Base-by-base conservation (phyloP, 2,888 invertebrate species). In the Cactoblastis cactorum region DNA sequence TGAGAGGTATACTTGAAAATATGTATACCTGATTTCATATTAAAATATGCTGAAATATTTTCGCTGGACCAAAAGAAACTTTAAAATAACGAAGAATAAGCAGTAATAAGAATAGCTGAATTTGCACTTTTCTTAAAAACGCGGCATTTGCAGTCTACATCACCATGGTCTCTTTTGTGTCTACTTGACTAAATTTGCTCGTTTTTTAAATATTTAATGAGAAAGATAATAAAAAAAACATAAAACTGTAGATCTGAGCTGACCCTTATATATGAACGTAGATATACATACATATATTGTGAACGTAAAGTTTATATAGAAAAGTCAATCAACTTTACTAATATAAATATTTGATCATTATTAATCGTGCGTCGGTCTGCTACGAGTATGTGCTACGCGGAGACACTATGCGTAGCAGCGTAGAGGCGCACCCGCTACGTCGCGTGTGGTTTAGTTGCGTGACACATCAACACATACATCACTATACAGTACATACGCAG, bases 21-120 rank as follows among this genome's bases (percentile, higher is more conserved):
- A 12, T 22, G 22, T 28, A 28, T 28, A 43, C 43, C 14, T 22
- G 17, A 4, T 32, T 43, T 17, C 15, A 32, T 43, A 43, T 43
- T 43, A 43, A 43, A 43, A 43, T 43, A 43, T 43, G 28, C 17
- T 43, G 5, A 43, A 43, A 32, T 43, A 41, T 22, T 41, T 43
- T 43, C 24, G 15, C 43, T 43, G 43, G 14, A 11, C 37, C 34
- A 49, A 50, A 50, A 46, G 24, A 4, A 14, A 17, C 17, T 32
- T 32, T 1, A 2, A 28, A 9, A 15, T 24, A 43, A 43, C 43
- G 17, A 43, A 43, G 43, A 1, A 34, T 34, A 15, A 35, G 4
- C 15, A 12, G 8, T 15, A 9, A 17, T 11, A 37, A 15, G 35
- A 35, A 34, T 32, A 34, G n/a, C n/a, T n/a, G n/a, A n/a, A n/a